Conservation (phyloP, 2,797 vertebrate genomes). For the Gymnoscopelus microlampas region DNA sequence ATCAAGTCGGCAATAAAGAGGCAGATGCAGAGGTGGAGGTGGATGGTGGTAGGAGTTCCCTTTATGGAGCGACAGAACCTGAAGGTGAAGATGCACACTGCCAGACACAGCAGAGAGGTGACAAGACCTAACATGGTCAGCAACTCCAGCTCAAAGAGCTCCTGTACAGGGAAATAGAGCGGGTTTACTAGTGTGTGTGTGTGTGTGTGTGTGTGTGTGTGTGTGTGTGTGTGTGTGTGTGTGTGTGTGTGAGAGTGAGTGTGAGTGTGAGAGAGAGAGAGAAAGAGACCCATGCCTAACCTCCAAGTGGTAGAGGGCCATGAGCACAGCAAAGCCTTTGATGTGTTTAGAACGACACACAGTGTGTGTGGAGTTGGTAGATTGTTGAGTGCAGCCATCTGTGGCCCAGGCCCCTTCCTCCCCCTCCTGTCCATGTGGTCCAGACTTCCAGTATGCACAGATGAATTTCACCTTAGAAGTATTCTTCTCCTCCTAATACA, state of each 20-base stretch:
- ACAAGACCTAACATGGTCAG: slow-evolving; percentile 82
- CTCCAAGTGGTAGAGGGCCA: slow-evolving; percentile 84
- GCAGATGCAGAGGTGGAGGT: slow-evolving; percentile 87
- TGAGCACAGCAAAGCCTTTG: slow-evolving; percentile 88
- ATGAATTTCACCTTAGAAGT: too few species aligned
- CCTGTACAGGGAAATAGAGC: slow-evolving; percentile 33
- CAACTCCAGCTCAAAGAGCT: slow-evolving; percentile 68
- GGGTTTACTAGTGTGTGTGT: not conserved
- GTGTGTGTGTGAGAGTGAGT: not conserved
- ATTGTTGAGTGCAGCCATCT: slow-evolving; percentile 66
- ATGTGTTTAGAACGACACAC: slow-evolving; percentile 82
- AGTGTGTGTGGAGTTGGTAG: slow-evolving; percentile 58
- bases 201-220: slow-evolving; percentile 9
- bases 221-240: not conserved
- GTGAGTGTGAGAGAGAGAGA: too few species aligned
- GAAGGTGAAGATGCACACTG: slow-evolving; percentile 86
- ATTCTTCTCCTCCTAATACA: too few species aligned
- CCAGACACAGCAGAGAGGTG: slow-evolving; percentile 84
- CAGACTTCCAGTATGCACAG: too few species aligned
- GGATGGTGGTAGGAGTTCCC: slow-evolving; percentile 87
- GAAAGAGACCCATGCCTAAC: slow-evolving; percentile 71
- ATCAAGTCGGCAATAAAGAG: slow-evolving; percentile 85
- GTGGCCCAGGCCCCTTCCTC: slow-evolving; percentile 40
- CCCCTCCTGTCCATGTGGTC: too few species aligned
- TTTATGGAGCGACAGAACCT: slow-evolving; percentile 84